A percentile compares a stretch with the other conserved stretches of the same genome.
Evolutionary conservation across 1,140 invertebrate genomes (phyloP).

Genomic region (Andrena cerasifolii): DNA sequence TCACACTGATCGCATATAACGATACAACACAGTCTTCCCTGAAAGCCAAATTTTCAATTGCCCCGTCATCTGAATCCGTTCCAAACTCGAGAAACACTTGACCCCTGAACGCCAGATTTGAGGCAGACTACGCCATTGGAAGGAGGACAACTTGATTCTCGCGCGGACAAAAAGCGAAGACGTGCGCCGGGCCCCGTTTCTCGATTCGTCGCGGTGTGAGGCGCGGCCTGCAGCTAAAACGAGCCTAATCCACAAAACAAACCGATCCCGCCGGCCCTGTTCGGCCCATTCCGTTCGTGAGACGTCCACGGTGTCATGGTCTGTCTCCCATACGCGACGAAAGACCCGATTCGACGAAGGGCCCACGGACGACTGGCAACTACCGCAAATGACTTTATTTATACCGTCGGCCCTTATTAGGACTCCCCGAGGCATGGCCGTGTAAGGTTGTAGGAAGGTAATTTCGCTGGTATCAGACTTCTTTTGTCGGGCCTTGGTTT

Average conservation of each 20-base stretch:
- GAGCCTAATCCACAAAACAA: conserved; percentile 68
- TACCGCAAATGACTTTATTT: conserved; percentile 66
- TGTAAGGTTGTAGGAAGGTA: conserved; percentile 45
- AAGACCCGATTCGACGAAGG: conserved; percentile 60
- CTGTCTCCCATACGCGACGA: conserved; percentile 45
- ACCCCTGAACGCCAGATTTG: not conserved
- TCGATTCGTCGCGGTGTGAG: conserved; percentile 60
- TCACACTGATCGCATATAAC: too few relatives aligned
- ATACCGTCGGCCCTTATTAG: conserved; percentile 55
- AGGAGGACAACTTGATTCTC: conserved; percentile 53
- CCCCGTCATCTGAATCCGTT: too few relatives aligned
- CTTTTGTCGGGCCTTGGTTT: conserved; percentile 46
- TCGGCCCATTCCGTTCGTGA: not conserved
- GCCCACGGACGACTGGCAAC: conserved; percentile 27
- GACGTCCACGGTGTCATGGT: conserved; percentile 2
- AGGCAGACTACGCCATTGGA: conserved; percentile 1
- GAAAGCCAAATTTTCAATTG: too few relatives aligned
- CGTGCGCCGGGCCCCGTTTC: conserved; percentile 61
- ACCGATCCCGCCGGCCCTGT: conserved; percentile 42
- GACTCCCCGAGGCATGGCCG: conserved; percentile 27
- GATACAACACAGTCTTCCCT: too few relatives aligned
- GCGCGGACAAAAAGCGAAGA: conserved; percentile 53
- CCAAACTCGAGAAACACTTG: too few relatives aligned
- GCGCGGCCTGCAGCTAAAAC: conserved; percentile 57
- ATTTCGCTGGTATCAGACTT: conserved; percentile 42